Evolutionary conservation across 2,797 vertebrate species (phyloP).

Genomic region (Masticophis lateralis): DNA sequence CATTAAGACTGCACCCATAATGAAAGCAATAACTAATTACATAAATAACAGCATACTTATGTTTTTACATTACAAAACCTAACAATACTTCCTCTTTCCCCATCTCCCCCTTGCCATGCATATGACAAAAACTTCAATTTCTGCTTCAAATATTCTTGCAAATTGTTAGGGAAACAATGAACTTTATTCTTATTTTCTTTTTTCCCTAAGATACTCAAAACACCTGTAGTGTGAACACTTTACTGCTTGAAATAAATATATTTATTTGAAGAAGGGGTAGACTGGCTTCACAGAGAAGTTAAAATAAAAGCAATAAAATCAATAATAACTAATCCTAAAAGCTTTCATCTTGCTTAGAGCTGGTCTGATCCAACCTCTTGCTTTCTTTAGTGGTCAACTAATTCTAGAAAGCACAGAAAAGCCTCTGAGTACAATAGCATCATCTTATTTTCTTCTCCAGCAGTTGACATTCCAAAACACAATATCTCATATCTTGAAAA

Average conservation of each 20-base stretch:
- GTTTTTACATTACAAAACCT: slow-evolving; percentile 85
- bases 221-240: slow-evolving; percentile 38
- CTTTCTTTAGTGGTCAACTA: background rate
- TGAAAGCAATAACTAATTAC: slow-evolving; percentile 90
- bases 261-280: fast-evolving
- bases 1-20: slow-evolving; percentile 86
- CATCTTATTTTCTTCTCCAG: background rate
- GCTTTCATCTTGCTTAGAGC: background rate
- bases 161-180: slow-evolving; percentile 72
- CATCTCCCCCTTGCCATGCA: slow-evolving; percentile 69
- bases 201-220: slow-evolving; percentile 44
- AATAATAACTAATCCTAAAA: background rate
- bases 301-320: background rate
- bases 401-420: background rate
- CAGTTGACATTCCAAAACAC: background rate
- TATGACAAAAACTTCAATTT: slow-evolving; percentile 77
- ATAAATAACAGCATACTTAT: slow-evolving; percentile 87
- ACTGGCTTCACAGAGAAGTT: background rate
- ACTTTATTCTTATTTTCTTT: slow-evolving; percentile 64
- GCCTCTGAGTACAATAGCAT: background rate
- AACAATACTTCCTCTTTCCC: slow-evolving; percentile 79
- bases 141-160: slow-evolving; percentile 73
- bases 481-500: background rate
- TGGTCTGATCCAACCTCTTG: background rate
- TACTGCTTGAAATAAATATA: slow-evolving; percentile 22